Evolutionary conservation across 2,113 vertebrate species (phyloP).

Genomic region (Apteryx owenii): DNA sequence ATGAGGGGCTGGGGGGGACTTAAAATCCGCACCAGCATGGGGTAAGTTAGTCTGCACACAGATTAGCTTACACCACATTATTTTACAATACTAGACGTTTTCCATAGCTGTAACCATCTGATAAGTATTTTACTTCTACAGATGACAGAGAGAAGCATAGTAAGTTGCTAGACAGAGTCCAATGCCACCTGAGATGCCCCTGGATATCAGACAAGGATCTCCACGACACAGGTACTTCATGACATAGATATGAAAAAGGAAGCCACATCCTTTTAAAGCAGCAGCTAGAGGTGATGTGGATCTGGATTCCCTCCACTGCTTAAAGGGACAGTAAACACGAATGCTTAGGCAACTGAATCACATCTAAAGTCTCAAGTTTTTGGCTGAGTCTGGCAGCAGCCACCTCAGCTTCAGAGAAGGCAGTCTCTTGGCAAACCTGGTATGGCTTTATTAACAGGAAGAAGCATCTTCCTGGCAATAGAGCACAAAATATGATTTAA

Average conservation of each 20-base stretch:
- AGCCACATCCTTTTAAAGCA: not conserved
- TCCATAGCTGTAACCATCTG: not conserved
- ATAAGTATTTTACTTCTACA: not conserved
- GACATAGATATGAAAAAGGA: not conserved
- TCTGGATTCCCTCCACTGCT: not conserved
- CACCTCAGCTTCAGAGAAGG: not conserved
- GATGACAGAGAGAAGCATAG: not conserved
- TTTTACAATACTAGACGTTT: not conserved
- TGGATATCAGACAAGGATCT: not conserved
- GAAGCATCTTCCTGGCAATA: not conserved
- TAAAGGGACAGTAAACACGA: not conserved
- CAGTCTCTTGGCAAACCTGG: not conserved
- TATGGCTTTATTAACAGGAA: not conserved
- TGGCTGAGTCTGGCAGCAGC: not conserved
- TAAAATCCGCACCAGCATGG: not conserved
- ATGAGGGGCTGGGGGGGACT: not conserved
- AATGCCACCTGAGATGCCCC: not conserved
- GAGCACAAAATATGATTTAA: not conserved
- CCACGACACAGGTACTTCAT: not conserved
- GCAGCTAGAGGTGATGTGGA: not conserved
- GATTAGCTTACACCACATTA: not conserved
- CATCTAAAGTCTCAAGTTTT: not conserved
- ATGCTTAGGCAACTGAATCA: not conserved
- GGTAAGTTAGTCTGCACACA: not conserved
- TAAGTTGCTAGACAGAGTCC: not conserved